Evolutionary conservation across 2,113 vertebrate genomes (phyloP).

Genomic region (Tychaedon coryphoeus): DNA sequence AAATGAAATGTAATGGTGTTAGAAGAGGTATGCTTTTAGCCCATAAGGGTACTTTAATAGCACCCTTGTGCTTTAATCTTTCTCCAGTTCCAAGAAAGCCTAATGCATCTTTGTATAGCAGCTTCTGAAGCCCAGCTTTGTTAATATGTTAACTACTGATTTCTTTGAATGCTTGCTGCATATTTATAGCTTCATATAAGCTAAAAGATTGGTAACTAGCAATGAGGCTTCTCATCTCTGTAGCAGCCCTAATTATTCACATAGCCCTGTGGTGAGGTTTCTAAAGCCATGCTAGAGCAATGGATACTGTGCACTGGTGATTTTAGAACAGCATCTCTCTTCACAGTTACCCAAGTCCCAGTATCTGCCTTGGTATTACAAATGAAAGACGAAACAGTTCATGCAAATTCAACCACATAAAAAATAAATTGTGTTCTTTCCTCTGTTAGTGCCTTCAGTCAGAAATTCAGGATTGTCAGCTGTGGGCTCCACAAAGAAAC

Average conservation of each 20-base stretch:
- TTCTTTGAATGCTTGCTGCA: not conserved
- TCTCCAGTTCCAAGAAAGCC: not conserved
- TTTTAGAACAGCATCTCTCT: not conserved
- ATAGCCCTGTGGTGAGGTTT: not conserved
- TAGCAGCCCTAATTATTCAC: not conserved
- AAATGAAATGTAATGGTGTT: not conserved
- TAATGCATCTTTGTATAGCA: not conserved
- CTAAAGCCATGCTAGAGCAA: not conserved
- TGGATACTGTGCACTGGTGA: not conserved
- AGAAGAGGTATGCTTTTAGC: not conserved
- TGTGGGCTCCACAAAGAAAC: rapidly evolving
- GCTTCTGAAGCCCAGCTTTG: not conserved
- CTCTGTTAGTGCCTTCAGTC: not conserved
- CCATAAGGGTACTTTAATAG: not conserved
- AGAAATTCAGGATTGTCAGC: not conserved
- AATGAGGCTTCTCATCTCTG: not conserved
- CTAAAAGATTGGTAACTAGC: not conserved
- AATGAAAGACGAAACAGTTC: not conserved
- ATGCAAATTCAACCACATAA: not conserved
- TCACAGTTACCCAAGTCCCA: not conserved
- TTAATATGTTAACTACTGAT: not conserved
- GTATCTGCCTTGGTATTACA: not conserved
- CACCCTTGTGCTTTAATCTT: not conserved
- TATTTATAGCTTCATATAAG: not conserved
- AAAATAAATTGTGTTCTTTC: not conserved